Evolutionary conservation across 2,113 vertebrate genomes (phyloP).

Genomic region (Callithrix jacchus): DNA sequence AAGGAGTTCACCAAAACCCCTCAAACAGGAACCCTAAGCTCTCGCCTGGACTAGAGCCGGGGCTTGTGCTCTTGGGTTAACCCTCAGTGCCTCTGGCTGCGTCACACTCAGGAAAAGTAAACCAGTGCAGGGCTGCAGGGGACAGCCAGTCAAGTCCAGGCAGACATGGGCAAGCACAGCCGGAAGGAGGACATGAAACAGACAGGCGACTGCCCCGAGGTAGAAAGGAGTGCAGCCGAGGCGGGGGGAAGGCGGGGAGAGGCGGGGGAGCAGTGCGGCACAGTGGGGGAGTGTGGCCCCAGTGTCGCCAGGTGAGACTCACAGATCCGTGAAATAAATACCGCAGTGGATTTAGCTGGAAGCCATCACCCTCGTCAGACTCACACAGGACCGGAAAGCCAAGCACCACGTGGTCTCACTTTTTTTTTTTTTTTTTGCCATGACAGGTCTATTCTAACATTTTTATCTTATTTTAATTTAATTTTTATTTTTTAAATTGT

Average conservation of each 20-base stretch:
- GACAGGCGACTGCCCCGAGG: constrained; percentile 58
- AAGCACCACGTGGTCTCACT: too few relatives aligned
- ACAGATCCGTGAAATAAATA: not conserved
- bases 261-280: constrained; percentile 76
- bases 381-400: too few relatives aligned
- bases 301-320: not conserved
- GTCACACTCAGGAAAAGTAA: constrained; percentile 24
- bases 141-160: constrained; percentile 52
- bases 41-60: not conserved
- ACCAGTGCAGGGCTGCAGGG: constrained; percentile 14
- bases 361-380: too few relatives aligned
- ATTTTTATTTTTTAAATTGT: not conserved
- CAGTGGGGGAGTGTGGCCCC: constrained; percentile 74
- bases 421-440: too few relatives aligned
- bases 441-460: too few relatives aligned
- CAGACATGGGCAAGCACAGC: constrained; percentile 50
- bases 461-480: too few relatives aligned
- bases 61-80: not conserved
- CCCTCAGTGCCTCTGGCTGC: constrained; percentile 55
- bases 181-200: constrained; percentile 55
- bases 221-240: constrained; percentile 68
- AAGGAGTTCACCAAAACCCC: constrained; percentile 60
- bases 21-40: constrained; percentile 15
- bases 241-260: constrained; percentile 67
- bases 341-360: too few relatives aligned